Base-by-base conservation (phyloP, 2,888 invertebrate genomes). In the Perdita meconis region DNA sequence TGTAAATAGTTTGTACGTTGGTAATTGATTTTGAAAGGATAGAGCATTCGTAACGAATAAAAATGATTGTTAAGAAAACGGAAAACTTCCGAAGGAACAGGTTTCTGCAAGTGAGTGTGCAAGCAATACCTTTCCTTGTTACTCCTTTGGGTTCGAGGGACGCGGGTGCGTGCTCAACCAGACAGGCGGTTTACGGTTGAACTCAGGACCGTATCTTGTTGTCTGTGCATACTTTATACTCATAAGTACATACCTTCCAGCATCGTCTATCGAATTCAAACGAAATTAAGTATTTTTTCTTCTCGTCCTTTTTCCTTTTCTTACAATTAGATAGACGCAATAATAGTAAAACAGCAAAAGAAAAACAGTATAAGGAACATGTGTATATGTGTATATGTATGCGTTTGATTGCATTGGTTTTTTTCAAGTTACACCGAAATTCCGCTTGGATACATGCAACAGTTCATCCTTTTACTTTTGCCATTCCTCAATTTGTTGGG, bases 71-170 rank as follows among this genome's bases (percentile, higher is more conserved):
- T 84, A 87, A 87, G 87, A 89, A 90, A 89, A 88, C 86, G 87
- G 88, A 47, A 89, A 89, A 88, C 81, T 87, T 85, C 80, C 50
- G 73, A 87, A 83, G 86, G 87, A 92, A 92, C 92, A 92, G 92
- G 92, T 92, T 92, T 91, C 89, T 90, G 90, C 89, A 87, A 77
- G 71, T 60, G 75, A 70, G 64, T 69, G 78, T 78, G 80, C 63
- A 75, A 80, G 67, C 64, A 73, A 75, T 71, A 56, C 72, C 79
- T 78, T 67, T 86, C 82, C 84, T 76, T 80, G 68, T 84, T 77
- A 44, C 84, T 85, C 75, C 53, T 79, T 44, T 60, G 42, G 53
- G 63, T 68, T 57, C 51, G 83, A 81, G 80, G 79, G 84, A 86
- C 87, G 86, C 86, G 86, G 82, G 86, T 86, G 86, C 77, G 82